Percentiles rank a stretch among this genome's conserved stretches.
Evolutionary conservation across 2,113 vertebrate genomes (phyloP).

Genomic region (Muntiacus reevesi): DNA sequence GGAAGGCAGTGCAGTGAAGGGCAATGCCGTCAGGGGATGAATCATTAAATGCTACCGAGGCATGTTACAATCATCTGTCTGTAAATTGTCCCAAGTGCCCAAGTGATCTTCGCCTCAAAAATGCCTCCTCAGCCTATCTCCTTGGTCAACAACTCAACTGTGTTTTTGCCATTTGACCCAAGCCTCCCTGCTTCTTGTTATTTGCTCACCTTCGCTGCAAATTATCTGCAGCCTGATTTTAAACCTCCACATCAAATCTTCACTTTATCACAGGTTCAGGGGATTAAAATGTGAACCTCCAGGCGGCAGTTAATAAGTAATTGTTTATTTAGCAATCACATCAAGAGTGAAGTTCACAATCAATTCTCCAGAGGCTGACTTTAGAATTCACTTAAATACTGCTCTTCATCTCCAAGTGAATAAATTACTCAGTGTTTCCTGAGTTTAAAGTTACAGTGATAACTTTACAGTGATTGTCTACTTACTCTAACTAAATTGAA

Average conservation of each 20-base stretch:
- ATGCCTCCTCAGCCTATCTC: conserved; percentile 39
- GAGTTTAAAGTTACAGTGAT: conserved; percentile 55
- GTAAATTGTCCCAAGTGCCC: neutral
- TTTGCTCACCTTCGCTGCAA: conserved; percentile 51
- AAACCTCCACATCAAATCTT: conserved; percentile 73
- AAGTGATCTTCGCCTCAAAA: conserved; percentile 6
- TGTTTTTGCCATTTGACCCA: conserved; percentile 64
- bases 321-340: conserved; percentile 68
- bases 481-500: conserved; percentile 49
- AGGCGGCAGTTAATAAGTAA: conserved; percentile 70
- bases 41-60: conserved; percentile 24
- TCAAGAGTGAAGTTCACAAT: conserved; percentile 67
- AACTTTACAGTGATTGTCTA: neutral
- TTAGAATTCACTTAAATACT: conserved; percentile 58
- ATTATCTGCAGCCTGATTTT: conserved; percentile 55
- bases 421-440: conserved; percentile 20
- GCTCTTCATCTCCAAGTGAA: conserved; percentile 21
- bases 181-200: neutral
- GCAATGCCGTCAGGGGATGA: neutral
- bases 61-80: neutral
- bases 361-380: conserved; percentile 54
- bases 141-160: conserved; percentile 61
- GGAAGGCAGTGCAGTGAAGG: neutral
- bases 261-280: conserved; percentile 56
- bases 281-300: conserved; percentile 71